phyloP scores from a whole-genome alignment of 1,140 invertebrate genomes.

The Drosophila cardini region DNA sequence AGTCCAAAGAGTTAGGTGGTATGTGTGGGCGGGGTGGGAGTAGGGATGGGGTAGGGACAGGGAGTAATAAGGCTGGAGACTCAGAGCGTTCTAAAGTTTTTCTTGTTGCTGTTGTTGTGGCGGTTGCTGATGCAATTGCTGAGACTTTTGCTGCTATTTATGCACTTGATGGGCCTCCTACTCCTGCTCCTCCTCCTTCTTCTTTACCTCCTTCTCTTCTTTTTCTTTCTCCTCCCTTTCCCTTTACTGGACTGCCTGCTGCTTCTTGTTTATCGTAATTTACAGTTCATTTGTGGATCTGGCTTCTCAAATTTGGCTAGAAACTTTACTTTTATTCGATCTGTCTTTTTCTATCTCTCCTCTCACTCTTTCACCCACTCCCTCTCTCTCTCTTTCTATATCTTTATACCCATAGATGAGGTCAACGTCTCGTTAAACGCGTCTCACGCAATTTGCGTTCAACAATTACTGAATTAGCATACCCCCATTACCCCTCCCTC shows the following conservation, averaged over 20 bases:
- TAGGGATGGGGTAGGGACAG: background rate
- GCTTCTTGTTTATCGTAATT: constrained; percentile 24
- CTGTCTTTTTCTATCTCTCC: background rate
- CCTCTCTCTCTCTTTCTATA: background rate
- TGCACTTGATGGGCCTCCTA: constrained; percentile 38
- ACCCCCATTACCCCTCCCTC: background rate
- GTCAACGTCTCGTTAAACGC: constrained; percentile 47
- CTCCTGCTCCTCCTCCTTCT: background rate
- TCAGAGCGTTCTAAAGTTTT: background rate
- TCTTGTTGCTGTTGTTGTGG: background rate
- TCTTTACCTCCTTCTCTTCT: background rate
- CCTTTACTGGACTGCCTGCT: constrained; percentile 8
- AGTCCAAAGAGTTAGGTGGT: no score
- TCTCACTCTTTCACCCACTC: background rate
- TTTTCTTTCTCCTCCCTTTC: background rate
- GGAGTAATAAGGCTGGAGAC: background rate
- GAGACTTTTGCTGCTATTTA: constrained; percentile 35
- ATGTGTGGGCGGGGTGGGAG: background rate
- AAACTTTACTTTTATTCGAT: background rate
- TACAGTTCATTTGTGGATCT: constrained; percentile 31
- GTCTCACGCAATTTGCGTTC: constrained; percentile 70
- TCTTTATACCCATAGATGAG: background rate
- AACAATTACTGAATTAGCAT: constrained; percentile 67
- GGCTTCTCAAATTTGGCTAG: background rate
- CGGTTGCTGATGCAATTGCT: constrained; percentile 7